phyloP scores from a whole-genome alignment of 1,140 invertebrate species.

The Neodiprion pinetum region DNA sequence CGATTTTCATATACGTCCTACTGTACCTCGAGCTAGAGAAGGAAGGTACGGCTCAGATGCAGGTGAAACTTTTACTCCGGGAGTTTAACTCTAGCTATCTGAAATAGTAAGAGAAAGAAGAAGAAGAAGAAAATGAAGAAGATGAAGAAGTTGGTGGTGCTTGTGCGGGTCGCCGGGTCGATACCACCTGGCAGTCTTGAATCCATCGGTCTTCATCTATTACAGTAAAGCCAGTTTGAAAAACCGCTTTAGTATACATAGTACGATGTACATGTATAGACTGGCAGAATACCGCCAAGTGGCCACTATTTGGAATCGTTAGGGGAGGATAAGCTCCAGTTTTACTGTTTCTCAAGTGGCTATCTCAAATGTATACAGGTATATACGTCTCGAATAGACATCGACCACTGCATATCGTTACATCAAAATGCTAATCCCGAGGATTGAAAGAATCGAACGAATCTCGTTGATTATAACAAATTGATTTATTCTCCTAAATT shows the following conservation, averaged over 20 bases:
- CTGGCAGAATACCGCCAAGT: background rate
- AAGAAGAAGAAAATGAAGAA: background rate
- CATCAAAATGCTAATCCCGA: background rate
- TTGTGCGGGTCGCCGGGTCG: background rate
- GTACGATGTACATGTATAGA: background rate
- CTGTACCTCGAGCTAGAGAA: background rate
- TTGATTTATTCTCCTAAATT: no score
- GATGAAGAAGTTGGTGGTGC: background rate
- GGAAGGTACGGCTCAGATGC: background rate
- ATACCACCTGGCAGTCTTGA: constrained; percentile 4
- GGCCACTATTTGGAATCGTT: constrained; percentile 4
- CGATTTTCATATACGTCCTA: no score
- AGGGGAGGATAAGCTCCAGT: background rate
- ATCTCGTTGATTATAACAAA: background rate
- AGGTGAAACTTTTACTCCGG: background rate
- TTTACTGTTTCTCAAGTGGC: background rate
- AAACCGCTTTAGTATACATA: background rate
- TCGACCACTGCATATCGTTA: background rate
- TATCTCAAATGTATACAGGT: background rate
- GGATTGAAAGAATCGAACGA: background rate
- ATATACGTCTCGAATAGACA: background rate
- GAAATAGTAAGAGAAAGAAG: background rate
- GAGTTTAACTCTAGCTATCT: background rate
- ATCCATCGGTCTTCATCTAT: constrained; percentile 4
- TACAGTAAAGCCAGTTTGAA: background rate